Conservation (phyloP, 53 echinoderm and acorn worm species). For the Stichopus horrens region DNA sequence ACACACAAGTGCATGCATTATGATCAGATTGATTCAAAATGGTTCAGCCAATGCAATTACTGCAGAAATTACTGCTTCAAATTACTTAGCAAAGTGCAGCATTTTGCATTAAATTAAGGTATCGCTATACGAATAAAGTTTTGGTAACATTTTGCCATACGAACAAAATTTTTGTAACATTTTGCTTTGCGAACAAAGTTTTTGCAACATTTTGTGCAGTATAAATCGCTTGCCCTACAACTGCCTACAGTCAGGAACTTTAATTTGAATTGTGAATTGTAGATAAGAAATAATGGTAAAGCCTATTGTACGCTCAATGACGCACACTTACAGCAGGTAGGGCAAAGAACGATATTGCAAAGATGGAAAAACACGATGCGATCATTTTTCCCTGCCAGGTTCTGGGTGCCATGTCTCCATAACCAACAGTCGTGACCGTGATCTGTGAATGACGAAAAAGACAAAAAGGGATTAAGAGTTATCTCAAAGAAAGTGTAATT, state of each 20-base stretch:
- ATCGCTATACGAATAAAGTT: too few relatives aligned
- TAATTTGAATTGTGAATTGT: neutral
- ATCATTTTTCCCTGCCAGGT: conserved; percentile 97
- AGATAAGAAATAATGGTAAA: neutral
- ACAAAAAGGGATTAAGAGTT: neutral
- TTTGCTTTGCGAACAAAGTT: too few relatives aligned
- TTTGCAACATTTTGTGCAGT: neutral
- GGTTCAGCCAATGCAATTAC: too few relatives aligned
- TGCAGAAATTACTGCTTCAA: too few relatives aligned
- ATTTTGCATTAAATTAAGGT: too few relatives aligned
- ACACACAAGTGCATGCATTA: too few relatives aligned
- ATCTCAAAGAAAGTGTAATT: neutral
- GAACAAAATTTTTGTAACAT: neutral
- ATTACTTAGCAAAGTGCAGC: too few relatives aligned
- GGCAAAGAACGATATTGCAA: conserved; percentile 98
- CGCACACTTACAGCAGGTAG: conserved; percentile 89
- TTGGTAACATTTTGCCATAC: neutral
- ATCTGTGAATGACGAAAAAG: conserved; percentile 56
- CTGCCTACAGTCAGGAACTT: too few relatives aligned
- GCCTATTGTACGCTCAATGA: neutral
- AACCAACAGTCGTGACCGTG: conserved; percentile 96
- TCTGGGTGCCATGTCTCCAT: conserved; percentile 90
- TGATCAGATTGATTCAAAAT: too few relatives aligned
- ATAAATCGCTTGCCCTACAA: neutral
- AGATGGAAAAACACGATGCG: conserved; percentile 98